Evolutionary conservation across 1,140 invertebrate species (phyloP).

Genomic region (Nephila pilipes): DNA sequence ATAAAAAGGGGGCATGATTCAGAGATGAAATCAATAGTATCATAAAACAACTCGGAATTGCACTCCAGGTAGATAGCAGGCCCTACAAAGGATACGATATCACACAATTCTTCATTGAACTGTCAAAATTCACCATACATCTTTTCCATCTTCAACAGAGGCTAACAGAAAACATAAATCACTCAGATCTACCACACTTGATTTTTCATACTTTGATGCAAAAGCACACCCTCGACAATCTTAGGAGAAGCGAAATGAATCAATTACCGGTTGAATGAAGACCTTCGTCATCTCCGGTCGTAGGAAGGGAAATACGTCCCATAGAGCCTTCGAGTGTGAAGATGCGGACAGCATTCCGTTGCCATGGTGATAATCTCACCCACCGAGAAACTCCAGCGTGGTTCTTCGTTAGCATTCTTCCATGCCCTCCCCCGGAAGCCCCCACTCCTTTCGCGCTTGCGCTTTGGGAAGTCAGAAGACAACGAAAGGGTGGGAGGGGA

Average conservation of each 20-base stretch:
- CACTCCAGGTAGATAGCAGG: too few relatives aligned
- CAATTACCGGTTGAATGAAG: conserved; percentile 15
- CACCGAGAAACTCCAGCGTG: neutral
- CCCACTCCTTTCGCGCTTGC: neutral
- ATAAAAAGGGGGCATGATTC: too few relatives aligned
- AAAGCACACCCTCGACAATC: neutral
- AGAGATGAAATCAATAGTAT: too few relatives aligned
- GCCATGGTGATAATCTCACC: conserved; percentile 47
- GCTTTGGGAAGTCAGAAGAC: neutral
- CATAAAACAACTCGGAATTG: too few relatives aligned
- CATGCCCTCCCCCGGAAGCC: neutral
- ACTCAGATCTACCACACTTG: neutral
- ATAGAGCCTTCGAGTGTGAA: neutral
- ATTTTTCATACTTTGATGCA: neutral
- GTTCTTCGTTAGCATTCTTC: conserved; percentile 32
- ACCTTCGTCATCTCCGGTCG: neutral
- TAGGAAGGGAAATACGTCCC: conserved; percentile 1
- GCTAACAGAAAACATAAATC: neutral
- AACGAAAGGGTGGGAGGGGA: too few relatives aligned
- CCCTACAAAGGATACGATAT: neutral
- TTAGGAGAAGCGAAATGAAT: conserved; percentile 11
- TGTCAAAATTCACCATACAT: neutral
- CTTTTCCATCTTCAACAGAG: neutral
- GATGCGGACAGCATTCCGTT: conserved; percentile 41
- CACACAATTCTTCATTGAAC: neutral